Percentiles rank a stretch among this genome's conserved stretches.
These are phyloP conservation scores for Poecilia picta DNA, from an alignment of 2,797 vertebrate genomes.

Conservation along the genomic window DNA sequence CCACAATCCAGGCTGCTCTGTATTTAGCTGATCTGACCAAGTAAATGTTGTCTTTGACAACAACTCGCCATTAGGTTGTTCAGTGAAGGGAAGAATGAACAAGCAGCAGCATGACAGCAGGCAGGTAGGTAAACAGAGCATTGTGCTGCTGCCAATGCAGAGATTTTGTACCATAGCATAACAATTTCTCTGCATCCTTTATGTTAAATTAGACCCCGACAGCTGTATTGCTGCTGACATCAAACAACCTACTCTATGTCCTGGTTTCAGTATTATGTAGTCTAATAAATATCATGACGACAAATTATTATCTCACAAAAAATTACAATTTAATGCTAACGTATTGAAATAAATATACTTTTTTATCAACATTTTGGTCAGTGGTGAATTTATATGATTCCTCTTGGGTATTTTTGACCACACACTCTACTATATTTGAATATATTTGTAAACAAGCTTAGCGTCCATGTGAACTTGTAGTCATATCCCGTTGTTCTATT, in stretches of 20 bases:
- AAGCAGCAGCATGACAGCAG: neutral
- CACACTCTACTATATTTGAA: neutral
- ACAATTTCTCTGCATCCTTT: neutral
- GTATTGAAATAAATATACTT: neutral
- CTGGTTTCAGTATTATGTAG: neutral
- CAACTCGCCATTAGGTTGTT: neutral
- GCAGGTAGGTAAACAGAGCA: neutral
- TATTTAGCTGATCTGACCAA: neutral
- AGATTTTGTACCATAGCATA: neutral
- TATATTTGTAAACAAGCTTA: neutral
- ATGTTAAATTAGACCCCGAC: neutral
- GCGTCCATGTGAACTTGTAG: neutral
- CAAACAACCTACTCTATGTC: neutral
- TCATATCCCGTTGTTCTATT: neutral
- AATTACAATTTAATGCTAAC: neutral
- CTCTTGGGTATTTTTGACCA: neutral
- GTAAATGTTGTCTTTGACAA: neutral
- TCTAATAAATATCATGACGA: neutral
- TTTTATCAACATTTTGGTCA: neutral
- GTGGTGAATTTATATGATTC: neutral
- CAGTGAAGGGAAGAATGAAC: neutral
- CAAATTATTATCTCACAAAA: neutral
- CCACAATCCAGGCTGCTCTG: neutral
- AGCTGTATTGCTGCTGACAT: neutral
- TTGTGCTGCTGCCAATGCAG: conserved; percentile 2